Evolutionary conservation across 2,113 vertebrate genomes (phyloP).

Genomic region (Dipodomys merriami): DNA sequence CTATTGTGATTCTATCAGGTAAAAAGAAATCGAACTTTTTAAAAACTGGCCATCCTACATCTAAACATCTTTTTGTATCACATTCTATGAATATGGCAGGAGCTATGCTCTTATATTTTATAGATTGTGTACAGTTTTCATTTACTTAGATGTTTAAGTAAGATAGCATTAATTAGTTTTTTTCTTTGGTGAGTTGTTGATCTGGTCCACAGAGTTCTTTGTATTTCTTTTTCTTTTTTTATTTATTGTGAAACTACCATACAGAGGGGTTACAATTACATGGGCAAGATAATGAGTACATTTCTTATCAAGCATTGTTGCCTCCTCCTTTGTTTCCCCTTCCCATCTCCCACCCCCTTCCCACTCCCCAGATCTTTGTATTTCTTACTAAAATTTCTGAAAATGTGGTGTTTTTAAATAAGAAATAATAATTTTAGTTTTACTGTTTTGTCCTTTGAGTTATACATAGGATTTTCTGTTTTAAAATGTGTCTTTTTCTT

Average conservation of each 20-base stretch:
- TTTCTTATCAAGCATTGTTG: too few relatives aligned
- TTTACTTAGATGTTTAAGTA: neutral
- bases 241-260: too few relatives aligned
- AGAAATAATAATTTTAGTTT: conserved; percentile 48
- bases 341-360: too few relatives aligned
- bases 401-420: neutral
- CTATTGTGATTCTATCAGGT: conserved; percentile 89
- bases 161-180: conserved; percentile 18
- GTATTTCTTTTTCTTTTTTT: neutral
- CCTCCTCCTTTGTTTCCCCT: too few relatives aligned
- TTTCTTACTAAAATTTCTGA: too few relatives aligned
- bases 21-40: conserved; percentile 14
- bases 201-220: conserved; percentile 23
- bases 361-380: too few relatives aligned
- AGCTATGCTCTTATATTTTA: neutral
- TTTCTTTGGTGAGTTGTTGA: neutral
- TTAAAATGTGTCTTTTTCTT: conserved; percentile 55
- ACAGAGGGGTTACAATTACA: too few relatives aligned
- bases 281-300: too few relatives aligned
- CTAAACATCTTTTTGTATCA: neutral
- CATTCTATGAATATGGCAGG: neutral
- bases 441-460: conserved; percentile 4
- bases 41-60: neutral
- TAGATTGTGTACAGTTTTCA: neutral
- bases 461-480: conserved; percentile 38